These are phyloP conservation scores for Sebastes trivittatus DNA, from an alignment of 2,797 vertebrate species.

Conservation along the genomic window DNA sequence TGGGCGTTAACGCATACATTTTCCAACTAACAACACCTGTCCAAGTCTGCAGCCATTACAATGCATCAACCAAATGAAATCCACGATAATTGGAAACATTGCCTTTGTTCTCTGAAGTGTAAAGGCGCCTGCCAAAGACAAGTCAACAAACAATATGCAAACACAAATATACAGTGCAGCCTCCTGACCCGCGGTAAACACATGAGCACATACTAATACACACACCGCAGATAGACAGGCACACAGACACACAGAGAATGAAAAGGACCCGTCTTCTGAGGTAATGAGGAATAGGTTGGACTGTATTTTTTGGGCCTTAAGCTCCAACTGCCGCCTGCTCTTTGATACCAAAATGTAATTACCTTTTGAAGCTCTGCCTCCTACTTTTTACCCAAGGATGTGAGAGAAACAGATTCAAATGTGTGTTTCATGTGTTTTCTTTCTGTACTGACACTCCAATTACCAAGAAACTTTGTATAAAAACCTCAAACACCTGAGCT, in stretches of 20 bases:
- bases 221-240: not conserved
- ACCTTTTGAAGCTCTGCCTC: slow-evolving; percentile 64
- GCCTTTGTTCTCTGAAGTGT: slow-evolving; percentile 67
- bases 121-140: slow-evolving; percentile 50
- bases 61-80: slow-evolving; percentile 77
- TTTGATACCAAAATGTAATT: slow-evolving; percentile 79
- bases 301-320: slow-evolving; percentile 46
- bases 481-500: slow-evolving; percentile 72
- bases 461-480: slow-evolving; percentile 72
- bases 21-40: slow-evolving; percentile 66
- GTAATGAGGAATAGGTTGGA: slow-evolving; percentile 49
- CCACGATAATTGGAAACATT: slow-evolving; percentile 65
- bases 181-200: slow-evolving; percentile 41
- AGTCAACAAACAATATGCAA: slow-evolving; percentile 68
- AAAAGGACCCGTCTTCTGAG: slow-evolving; percentile 17
- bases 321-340: slow-evolving; percentile 57
- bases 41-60: slow-evolving; percentile 59
- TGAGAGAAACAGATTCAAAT: slow-evolving; percentile 59
- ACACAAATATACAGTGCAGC: slow-evolving; percentile 40
- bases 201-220: slow-evolving; percentile 1
- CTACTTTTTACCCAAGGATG: slow-evolving; percentile 49
- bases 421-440: slow-evolving; percentile 72
- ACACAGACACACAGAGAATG: not conserved
- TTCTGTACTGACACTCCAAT: slow-evolving; percentile 76
- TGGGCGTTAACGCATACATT: slow-evolving; percentile 38